phyloP scores from a whole-genome alignment of 2,888 invertebrate genomes.

The Oligia latruncula region DNA sequence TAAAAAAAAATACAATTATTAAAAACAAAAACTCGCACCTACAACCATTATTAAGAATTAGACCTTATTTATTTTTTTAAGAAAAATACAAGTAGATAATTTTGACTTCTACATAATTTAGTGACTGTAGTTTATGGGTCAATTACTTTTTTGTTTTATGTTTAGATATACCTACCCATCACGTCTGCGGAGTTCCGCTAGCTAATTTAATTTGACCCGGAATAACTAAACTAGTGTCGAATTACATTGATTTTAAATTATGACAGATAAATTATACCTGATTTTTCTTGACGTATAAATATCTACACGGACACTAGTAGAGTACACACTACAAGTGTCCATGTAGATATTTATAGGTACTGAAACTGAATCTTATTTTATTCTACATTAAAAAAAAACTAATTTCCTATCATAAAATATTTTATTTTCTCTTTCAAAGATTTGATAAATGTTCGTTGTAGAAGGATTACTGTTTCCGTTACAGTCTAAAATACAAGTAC shows the following conservation, averaged over 20 bases:
- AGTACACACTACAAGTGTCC: too few relatives aligned
- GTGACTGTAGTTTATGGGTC: not conserved
- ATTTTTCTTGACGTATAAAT: not conserved
- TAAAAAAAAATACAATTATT: constrained; percentile 37
- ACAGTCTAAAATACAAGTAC: not conserved
- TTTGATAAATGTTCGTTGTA: not conserved
- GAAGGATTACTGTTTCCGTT: not conserved
- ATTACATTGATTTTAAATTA: not conserved
- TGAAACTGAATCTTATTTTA: not conserved
- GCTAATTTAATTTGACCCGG: not conserved
- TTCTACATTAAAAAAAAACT: not conserved
- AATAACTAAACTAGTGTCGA: not conserved
- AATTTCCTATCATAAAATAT: not conserved
- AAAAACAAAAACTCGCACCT: constrained; percentile 30
- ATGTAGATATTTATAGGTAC: too few relatives aligned
- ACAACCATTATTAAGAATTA: constrained; percentile 2
- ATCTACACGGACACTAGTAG: not conserved
- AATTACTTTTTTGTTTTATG: too few relatives aligned
- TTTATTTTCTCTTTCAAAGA: not conserved
- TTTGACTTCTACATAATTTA: not conserved
- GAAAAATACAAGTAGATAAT: not conserved
- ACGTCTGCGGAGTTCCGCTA: too few relatives aligned
- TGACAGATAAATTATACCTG: not conserved
- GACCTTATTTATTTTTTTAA: not conserved
- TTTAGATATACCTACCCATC: too few relatives aligned